Base-by-base conservation (phyloP, 2,888 invertebrate species). In the Cheilosia variabilis region DNA sequence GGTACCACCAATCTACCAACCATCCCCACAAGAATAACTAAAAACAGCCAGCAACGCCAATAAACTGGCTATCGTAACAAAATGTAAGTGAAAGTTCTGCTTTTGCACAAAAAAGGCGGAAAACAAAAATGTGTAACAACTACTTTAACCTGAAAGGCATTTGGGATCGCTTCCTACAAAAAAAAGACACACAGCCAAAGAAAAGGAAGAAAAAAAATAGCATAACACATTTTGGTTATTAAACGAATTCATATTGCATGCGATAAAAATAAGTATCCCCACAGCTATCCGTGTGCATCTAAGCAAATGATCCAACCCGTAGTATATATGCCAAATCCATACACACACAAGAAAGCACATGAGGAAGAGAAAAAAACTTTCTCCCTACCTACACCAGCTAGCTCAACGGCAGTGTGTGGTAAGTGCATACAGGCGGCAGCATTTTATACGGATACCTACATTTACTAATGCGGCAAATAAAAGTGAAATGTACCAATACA, bases 301-400 rank as follows among this genome's bases (percentile, higher is more conserved):
- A 63, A 73, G 58, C 80, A 72, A 87, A 87, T 55, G 68, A 62
- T 66, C 17, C 31, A 37, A 37, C 37, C 13, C 13, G 37, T 13
- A 58, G 72, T 77, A 82, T 76, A 82, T 82, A 82, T 78, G 87
- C 81, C 87, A 87, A 81, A 82, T 72, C 58, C 53, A 78, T 78
- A 3, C 27, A 43, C 57, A 65, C 43, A 72, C 45, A 34, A 63
- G 31, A 22, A 50, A 72, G 19, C 52, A 86, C 60, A 81, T 82
- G 82, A 82, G 87, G 82, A 87, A 87, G 87, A 87, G 82, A 82
- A 82, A 13, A 87, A 87, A 82, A 87, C 87, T 87, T 87, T 87
- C 87, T 87, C 82, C 82, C 58, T 80, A 76, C 80, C 72, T 76
- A 86, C 47, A 86, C 81, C 50, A 72, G 24, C n/a, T 52, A 66